Base-by-base conservation (phyloP, 2,888 invertebrate genomes). In the Rhingia campestris region DNA sequence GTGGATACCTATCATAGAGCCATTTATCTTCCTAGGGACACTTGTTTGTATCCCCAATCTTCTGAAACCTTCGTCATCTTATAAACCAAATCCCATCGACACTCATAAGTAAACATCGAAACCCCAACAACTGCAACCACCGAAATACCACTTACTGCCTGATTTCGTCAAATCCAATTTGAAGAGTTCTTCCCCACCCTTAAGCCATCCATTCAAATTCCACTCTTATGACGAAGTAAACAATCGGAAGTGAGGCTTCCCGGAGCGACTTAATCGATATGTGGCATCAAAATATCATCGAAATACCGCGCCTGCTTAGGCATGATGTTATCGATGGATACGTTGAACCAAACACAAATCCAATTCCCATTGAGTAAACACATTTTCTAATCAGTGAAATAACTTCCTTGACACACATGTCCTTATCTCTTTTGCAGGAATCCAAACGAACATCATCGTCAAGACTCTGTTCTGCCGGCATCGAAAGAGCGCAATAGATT, bases 401-500 rank as follows among this genome's bases (percentile, higher is more conserved):
- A 59, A 54, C 59, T 76, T 63, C 9, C 49, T 58, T 58, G 56
- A 10, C 59, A 35, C 64, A 47, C 58, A 37, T 32, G 4, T 12
- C 9, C 33, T 33, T 53, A 63, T 54, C 43, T 53, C 4, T 58
- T 33, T 22, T 22, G 51, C 93, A 97, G 97, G 87, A 97, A 96
- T 91, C 97, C 97, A 10, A 97, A 97, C 90, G 97, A 97, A 90
- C 95, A 95, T 90, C 94, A 94, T 88, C 95, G 95, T 33, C 95
- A 95, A 89, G 96, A 97, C 89, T 94, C 94, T 0, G 93, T 95
- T 61, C 92, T 96, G 86, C 95, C 95, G 4, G 95, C 95, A 56
- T 96, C 96, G 66, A 95, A 96, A 89, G 97, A 97, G 89, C 94
- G 95, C 86, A 97, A 95, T 93, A 94, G 96, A 88, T 96, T 97